phyloP scores from a whole-genome alignment of 2,888 invertebrate genomes.

The Campoletis raptor region DNA sequence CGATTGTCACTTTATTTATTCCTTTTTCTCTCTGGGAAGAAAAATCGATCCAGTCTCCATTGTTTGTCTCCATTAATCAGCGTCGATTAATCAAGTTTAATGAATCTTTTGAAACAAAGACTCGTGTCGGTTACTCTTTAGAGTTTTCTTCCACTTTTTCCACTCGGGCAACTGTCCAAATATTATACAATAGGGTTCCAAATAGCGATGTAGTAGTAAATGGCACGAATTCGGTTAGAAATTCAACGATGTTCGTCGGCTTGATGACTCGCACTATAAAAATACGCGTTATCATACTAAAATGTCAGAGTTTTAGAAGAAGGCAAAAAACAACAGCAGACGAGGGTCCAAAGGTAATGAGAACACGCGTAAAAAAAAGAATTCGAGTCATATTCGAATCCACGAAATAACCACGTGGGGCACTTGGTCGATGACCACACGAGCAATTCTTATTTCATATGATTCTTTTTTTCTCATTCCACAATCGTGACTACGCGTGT shows the following conservation, averaged over 20 bases:
- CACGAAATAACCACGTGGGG: background rate
- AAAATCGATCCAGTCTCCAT: background rate
- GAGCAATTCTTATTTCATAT: background rate
- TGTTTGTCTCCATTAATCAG: too few relatives aligned
- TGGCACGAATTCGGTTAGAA: conserved; percentile 1
- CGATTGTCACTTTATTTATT: background rate
- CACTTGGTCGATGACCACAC: conserved; percentile 3
- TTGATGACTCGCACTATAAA: conserved; percentile 25
- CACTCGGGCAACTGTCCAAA: conserved; percentile 35
- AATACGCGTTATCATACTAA: conserved; percentile 4
- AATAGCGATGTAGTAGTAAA: background rate
- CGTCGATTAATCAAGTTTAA: background rate
- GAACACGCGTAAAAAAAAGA: conserved; percentile 4
- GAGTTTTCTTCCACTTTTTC: conserved; percentile 14
- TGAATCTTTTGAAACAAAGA: background rate
- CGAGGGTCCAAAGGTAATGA: conserved; percentile 4
- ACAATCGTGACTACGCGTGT: background rate
- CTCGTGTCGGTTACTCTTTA: background rate
- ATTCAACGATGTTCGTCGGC: background rate
- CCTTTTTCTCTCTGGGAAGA: background rate
- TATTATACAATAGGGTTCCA: conserved; percentile 35
- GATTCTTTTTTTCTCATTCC: background rate
- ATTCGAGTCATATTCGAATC: background rate
- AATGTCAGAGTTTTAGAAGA: background rate
- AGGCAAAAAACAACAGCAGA: background rate